Percentiles rank a stretch among this genome's conserved stretches.
These are phyloP conservation scores for Laticauda laticaudata DNA, from an alignment of 2,113 vertebrate genomes.

Conservation along the genomic window DNA sequence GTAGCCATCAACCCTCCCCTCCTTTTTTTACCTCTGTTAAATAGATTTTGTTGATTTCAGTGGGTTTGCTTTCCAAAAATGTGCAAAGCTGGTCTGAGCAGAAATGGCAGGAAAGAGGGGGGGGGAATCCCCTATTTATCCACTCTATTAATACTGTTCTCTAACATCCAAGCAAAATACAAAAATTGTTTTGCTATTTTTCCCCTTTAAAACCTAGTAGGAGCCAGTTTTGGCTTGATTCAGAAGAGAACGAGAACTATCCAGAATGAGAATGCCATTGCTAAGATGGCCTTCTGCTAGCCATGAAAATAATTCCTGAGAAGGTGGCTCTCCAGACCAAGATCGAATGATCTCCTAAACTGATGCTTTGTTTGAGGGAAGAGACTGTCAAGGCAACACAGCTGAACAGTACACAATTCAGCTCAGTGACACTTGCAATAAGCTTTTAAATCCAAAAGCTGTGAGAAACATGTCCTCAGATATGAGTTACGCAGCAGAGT, in stretches of 20 bases:
- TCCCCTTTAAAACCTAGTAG: neutral
- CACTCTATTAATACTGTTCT: neutral
- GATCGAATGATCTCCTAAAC: neutral
- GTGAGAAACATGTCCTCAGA: conserved; percentile 70
- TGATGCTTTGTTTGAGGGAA: neutral
- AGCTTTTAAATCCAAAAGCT: conserved; percentile 66
- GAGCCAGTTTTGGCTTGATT: neutral
- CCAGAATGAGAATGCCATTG: neutral
- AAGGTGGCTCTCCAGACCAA: neutral
- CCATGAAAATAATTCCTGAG: neutral
- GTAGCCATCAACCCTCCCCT: neutral
- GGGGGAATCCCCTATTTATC: neutral
- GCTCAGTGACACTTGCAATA: conserved; percentile 58
- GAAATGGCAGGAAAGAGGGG: neutral
- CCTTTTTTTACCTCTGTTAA: neutral
- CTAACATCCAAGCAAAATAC: neutral
- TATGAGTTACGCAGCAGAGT: conserved; percentile 58
- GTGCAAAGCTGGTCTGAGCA: neutral
- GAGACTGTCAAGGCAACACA: neutral
- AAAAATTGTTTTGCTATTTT: neutral
- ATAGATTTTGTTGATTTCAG: neutral
- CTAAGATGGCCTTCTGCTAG: neutral
- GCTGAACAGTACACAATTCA: conserved; percentile 45
- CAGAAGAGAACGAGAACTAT: neutral
- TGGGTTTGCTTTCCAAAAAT: neutral